Evolutionary conservation across 1,140 invertebrate genomes (phyloP).

Genomic region (Steinernema feltiae): DNA sequence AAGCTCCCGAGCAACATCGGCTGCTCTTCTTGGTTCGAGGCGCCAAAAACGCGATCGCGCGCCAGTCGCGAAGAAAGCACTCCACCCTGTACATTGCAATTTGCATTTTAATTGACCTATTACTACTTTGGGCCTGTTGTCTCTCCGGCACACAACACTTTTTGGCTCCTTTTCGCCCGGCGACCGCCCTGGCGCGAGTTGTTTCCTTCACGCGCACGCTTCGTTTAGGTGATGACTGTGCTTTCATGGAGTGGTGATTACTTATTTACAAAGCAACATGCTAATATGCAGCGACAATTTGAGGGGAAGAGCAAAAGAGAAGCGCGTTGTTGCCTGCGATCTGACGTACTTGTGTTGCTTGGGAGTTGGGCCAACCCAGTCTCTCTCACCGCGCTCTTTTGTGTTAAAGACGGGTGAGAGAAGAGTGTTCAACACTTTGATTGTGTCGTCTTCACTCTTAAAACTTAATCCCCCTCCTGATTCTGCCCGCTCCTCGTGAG

Average conservation of each 20-base stretch:
- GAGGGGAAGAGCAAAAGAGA: background rate
- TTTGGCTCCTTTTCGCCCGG: too few species aligned
- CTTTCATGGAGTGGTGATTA: conserved; percentile 4
- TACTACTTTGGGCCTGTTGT: too few species aligned
- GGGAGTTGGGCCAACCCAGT: background rate
- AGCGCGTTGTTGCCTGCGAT: background rate
- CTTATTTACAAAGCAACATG: background rate
- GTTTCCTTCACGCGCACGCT: background rate
- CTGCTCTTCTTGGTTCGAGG: background rate
- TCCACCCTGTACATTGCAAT: background rate
- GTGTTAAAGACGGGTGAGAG: background rate
- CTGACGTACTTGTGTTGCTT: background rate
- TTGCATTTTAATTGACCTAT: conserved; percentile 14
- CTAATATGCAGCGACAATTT: background rate
- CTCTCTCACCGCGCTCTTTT: too few species aligned
- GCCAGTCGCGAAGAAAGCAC: background rate
- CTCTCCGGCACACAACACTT: too few species aligned
- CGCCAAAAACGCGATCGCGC: background rate
- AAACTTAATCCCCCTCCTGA: conserved; percentile 9
- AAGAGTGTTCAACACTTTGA: conserved; percentile 8
- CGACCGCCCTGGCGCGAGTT: too few species aligned
- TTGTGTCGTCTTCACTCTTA: background rate
- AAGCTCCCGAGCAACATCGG: too few species aligned
- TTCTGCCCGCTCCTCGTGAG: background rate
- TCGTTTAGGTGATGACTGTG: background rate